Evolutionary conservation across 2,888 invertebrate genomes (phyloP), one percentile per base, ranked within the genome.

Genomic region (Junonia oenone): DNA sequence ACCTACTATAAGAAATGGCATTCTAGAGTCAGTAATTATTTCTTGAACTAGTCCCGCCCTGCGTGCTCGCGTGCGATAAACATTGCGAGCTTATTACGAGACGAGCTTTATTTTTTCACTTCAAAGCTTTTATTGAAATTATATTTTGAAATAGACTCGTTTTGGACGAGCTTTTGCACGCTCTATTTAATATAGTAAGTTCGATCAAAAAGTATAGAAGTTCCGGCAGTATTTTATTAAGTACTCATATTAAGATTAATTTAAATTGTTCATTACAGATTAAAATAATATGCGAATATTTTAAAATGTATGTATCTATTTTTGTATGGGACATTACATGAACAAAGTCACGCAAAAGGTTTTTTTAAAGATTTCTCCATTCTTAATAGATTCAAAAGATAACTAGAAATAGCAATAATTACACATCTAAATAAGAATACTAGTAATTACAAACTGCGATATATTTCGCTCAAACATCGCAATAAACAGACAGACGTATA

Each of bases 1-100:
- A 29, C 2, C 2, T 29, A 29, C 6, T n/a, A n/a, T n/a, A n/a
- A n/a, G n/a, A n/a, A n/a, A n/a, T n/a, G n/a, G n/a, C n/a, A n/a
- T n/a, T n/a, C 22, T 22, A 22, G 3, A 22, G 22, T 22, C 22
- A 5, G 22, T 29, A 29, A 29, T 33, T 33, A 33, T 2, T n/a
- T 9, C 1, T 1, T 4, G 31, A 6, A 26, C 22, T 13, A 6
- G 26, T 31, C 8, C 13, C 43, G 43, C 3, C 8, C 43, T 43
- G 17, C 43, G 43, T 43, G 43, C n/a, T 43, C 6, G 43, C 43
- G 43, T 43, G 43, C 19, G 43, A 43, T 43, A 43, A 19, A 26
- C n/a, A n/a, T n/a, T 17, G n/a, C 13, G 43, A 13, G 13, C 22
- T 22, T 40, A 40, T 40, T 11, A 19, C n/a, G 43, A 6, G 13